A percentile compares a stretch with the other conserved stretches of the same genome.
phyloP scores from a whole-genome alignment of 2,797 vertebrate genomes.

The Merluccius polli region DNA sequence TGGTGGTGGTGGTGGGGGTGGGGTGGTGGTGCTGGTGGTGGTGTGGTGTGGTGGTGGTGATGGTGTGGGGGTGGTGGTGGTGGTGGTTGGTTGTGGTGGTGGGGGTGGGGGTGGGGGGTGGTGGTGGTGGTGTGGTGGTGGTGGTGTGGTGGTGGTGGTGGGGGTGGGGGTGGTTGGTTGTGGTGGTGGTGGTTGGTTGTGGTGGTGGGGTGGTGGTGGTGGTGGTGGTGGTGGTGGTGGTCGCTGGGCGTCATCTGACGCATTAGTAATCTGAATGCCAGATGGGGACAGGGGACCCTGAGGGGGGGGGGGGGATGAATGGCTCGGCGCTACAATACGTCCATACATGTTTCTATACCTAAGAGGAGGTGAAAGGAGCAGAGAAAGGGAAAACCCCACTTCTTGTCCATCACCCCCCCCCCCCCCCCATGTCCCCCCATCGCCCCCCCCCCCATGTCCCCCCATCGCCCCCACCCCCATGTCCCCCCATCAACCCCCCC shows the following conservation, averaged over 20 bases:
- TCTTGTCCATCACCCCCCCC: no score
- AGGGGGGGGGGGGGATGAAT: background rate
- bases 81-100: conserved; percentile 1
- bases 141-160: conserved; percentile 1
- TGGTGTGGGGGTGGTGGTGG: background rate
- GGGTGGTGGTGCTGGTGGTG: conserved; percentile 1
- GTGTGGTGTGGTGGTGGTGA: background rate
- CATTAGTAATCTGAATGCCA: conserved; percentile 30
- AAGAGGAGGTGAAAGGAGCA: background rate
- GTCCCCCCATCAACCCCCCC: no score
- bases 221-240: background rate
- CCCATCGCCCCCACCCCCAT: no score
- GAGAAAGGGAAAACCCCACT: background rate
- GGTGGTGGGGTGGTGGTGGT: background rate
- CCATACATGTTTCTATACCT: background rate
- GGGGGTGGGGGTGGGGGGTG: background rate
- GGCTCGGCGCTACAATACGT: background rate
- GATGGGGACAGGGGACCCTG: conserved; percentile 27
- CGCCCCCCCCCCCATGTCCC: no score
- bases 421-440: no score
- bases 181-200: background rate
- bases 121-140: background rate
- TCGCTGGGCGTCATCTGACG: conserved; percentile 31
- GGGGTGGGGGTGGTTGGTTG: background rate
- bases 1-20: no score